These are phyloP conservation scores for Apotomis turbidana DNA, from an alignment of 2,888 invertebrate genomes.

Conservation along the genomic window DNA sequence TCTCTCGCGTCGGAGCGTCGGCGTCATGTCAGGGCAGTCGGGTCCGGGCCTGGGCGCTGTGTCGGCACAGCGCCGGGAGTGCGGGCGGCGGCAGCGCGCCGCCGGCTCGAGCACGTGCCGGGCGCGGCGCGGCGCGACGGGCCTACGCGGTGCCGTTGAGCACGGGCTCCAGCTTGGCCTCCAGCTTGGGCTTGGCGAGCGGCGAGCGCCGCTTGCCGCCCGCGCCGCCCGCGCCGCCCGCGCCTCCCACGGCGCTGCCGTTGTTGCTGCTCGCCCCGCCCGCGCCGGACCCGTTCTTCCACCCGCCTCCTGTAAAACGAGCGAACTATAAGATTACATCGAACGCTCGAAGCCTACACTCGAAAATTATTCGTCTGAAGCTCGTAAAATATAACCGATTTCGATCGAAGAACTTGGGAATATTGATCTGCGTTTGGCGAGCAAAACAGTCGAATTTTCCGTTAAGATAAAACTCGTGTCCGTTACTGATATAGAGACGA, in stretches of 20 bases:
- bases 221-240: conserved; percentile 42
- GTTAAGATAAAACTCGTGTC: no score
- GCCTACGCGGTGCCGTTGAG: conserved; percentile 86
- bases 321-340: no score
- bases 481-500: no score
- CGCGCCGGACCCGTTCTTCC: conserved; percentile 72
- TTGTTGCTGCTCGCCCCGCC: conserved; percentile 43
- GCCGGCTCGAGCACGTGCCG: conserved; percentile 40
- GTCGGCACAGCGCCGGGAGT: conserved; percentile 34
- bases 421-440: no score
- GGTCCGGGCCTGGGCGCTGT: conserved; percentile 32
- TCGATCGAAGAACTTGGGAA: no score
- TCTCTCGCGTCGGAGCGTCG: conserved; percentile 42
- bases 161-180: conserved; percentile 80
- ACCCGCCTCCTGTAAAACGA: conserved; percentile 67
- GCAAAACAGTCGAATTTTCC: no score
- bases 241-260: conserved; percentile 44
- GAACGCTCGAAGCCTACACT: no score
- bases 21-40: conserved; percentile 46
- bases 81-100: conserved; percentile 21
- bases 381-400: no score
- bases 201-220: conserved; percentile 63
- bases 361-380: no score
- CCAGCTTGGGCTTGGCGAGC: conserved; percentile 76
- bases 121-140: conserved; percentile 28